Base-by-base conservation (phyloP, 2,113 vertebrate species). In the Phrynosoma platyrhinos region DNA sequence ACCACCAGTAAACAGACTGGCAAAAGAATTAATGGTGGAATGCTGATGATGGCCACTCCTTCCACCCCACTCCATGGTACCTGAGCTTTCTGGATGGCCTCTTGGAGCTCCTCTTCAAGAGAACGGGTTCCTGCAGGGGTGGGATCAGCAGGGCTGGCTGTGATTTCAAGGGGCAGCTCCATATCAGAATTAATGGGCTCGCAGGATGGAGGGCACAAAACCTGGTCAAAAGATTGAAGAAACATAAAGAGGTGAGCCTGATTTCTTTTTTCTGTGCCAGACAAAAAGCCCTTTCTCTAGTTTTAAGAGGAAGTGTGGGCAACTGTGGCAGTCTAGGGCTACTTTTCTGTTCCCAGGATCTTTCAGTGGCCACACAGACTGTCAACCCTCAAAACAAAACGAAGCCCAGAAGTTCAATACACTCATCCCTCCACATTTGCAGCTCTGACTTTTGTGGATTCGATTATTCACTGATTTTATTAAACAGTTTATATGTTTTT, bases 11-110 rank as follows among this genome's bases (percentile, higher is more conserved):
- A 64, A 25, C n/a, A 9, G 20, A 16, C 40, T 25, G 7, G 7
- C 18, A 7, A 68, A 55, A n/a, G 27, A 2, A 2, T 8, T 7
- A 36, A 27, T 9, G 55, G 18, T 18, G n/a, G 47, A n/a, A 5
- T 12, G 18, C 9, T 21, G 36, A 16, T 21, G 52, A 40, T 36
- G 42, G 25, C 25, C 13, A 1, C 71, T 8, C 16, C 75, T 21
- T 42, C 75, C 3, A 5, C 42, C 32, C 4, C 3, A 0, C 25
- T 27, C 21, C 10, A 36, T 20, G 82, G 83, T 82, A 98, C 98
- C 97, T 98, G 97, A 2, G 98, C 98, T 96, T 97, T 98, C 87
- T 97, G 98, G 86, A 98, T 98, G 5, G 98, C 98, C 90, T 98
- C 98, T 93, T 98, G 98, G 9, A 98, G 96, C 83, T 98, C 98